Evolutionary conservation across 1,140 invertebrate genomes (phyloP), one percentile per base, ranked within the genome.

Genomic region (Aphaenogaster floridana): DNA sequence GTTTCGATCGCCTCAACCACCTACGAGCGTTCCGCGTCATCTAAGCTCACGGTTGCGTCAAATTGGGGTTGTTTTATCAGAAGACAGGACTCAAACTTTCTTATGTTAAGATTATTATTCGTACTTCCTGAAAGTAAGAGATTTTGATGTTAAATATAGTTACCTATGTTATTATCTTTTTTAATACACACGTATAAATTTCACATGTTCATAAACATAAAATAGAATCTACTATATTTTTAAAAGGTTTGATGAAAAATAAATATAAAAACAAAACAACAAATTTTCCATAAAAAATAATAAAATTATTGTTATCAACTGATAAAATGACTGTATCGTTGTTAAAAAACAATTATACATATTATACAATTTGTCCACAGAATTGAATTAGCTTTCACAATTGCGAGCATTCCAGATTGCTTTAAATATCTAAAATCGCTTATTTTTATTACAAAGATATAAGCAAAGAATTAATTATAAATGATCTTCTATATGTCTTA

Each of bases 1-100:
- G 77, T 68, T 59, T 68, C 86, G 86, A 88, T 88, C 89, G 81
- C 69, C 69, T 77, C 39, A 72, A 72, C 86, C 76, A 86, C 76
- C 88, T 90, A 88, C 66, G 68, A 59, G 69, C 79, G 63, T 83
- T 86, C 85, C 83, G 66, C 52, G 83, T 91, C 90, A 83, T 76
- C 64, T 86, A 78, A 57, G 45, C 54, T 84, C 69, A 76, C 45
- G 34, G 54, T 15, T 45, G 69, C 69, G 69, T 76, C 80, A 84
- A 84, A 84, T 84, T 84, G 28, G 80, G 42, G 34, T 63, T 84
- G 80, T 76, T 76, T 84, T 69, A 59, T 74, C 34, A 36, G 54
- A 50, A 84, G 34, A 34, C 45, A 28, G 57, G 42, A 63, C 28
- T 28, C 42, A 11, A n/a, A 21, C 54, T 74, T 63, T 50, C 54